These are phyloP conservation scores for Zaprionus camerounensis DNA, from an alignment of 1,140 invertebrate species.

Conservation along the genomic window DNA sequence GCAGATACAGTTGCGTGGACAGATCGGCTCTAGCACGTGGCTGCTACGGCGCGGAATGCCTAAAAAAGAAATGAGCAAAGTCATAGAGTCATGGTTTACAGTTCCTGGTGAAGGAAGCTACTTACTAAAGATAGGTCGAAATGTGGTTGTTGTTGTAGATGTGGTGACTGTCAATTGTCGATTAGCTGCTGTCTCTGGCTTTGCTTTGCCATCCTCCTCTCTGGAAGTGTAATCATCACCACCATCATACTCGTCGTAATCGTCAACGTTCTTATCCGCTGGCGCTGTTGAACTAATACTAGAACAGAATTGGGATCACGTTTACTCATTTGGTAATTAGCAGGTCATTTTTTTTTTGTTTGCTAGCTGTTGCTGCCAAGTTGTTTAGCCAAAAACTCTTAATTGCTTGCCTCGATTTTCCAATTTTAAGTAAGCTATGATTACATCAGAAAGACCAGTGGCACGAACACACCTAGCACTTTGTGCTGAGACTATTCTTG, in stretches of 20 bases:
- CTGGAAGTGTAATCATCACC: conserved; percentile 57
- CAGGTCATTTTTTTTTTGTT: conserved; percentile 22
- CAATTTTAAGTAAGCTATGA: conserved; percentile 43
- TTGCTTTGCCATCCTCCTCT: conserved; percentile 6
- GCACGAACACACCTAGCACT: conserved; percentile 65
- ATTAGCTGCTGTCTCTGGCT: conserved; percentile 58
- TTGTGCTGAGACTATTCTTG: conserved; percentile 75
- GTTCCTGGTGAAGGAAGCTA: too few species aligned
- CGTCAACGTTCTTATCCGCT: conserved; percentile 30
- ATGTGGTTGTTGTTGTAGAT: conserved; percentile 68
- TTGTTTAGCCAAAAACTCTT: conserved; percentile 40
- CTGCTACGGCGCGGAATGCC: conserved; percentile 75
- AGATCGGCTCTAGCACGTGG: conserved; percentile 75
- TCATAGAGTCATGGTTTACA: too few species aligned
- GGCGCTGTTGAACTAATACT: conserved; percentile 73
- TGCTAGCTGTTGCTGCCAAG: conserved; percentile 36
- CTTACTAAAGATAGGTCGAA: conserved; percentile 70
- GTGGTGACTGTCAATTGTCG: conserved; percentile 51
- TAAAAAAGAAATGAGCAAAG: conserved; percentile 21
- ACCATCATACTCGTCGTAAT: conserved; percentile 49
- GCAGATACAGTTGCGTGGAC: conserved; percentile 74
- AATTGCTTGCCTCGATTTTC: conserved; percentile 43
- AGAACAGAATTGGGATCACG: conserved; percentile 22
- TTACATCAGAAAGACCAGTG: conserved; percentile 54
- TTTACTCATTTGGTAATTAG: conserved; percentile 43